phyloP scores from a whole-genome alignment of 2,888 invertebrate genomes.

The Protophormia terraenovae region DNA sequence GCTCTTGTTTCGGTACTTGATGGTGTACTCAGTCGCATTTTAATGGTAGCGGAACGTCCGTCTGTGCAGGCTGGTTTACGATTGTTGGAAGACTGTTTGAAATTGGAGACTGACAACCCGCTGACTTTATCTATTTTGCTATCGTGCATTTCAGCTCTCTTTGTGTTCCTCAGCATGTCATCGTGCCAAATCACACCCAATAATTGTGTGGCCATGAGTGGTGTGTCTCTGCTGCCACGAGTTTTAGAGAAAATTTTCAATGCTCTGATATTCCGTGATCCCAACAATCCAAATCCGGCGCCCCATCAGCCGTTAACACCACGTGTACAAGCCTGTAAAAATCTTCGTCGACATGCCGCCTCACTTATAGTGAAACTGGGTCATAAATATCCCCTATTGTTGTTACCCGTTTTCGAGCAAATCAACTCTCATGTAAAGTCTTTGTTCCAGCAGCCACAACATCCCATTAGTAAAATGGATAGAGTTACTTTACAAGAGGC shows the following conservation, averaged over 20 bases:
- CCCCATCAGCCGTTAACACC: constrained; percentile 57
- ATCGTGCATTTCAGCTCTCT: constrained; percentile 95
- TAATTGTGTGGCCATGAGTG: constrained; percentile 85
- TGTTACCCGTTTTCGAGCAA: constrained; percentile 93
- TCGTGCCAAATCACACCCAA: constrained; percentile 87
- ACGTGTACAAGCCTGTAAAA: constrained; percentile 87
- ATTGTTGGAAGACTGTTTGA: constrained; percentile 89
- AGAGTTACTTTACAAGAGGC: constrained; percentile 91
- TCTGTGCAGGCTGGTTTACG: constrained; percentile 88
- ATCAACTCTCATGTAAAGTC: constrained; percentile 89
- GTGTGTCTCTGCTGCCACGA: constrained; percentile 87
- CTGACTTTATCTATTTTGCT: constrained; percentile 90
- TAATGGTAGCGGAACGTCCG: constrained; percentile 88
- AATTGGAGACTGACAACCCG: constrained; percentile 89
- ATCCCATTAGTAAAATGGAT: constrained; percentile 89
- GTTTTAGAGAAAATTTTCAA: constrained; percentile 95
- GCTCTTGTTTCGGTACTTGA: constrained; percentile 89
- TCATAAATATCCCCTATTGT: constrained; percentile 91
- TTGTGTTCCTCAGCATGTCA: constrained; percentile 94
- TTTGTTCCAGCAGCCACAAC: constrained; percentile 84
- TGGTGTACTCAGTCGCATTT: constrained; percentile 90
- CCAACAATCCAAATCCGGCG: constrained; percentile 82
- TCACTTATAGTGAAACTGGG: constrained; percentile 94
- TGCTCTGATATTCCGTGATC: constrained; percentile 88
- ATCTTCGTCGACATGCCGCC: constrained; percentile 93